Percentiles rank a stretch among this genome's conserved stretches.
These are phyloP conservation scores for Eulemur coronatus DNA, from an alignment of 2,797 vertebrate species.

Conservation along the genomic window DNA sequence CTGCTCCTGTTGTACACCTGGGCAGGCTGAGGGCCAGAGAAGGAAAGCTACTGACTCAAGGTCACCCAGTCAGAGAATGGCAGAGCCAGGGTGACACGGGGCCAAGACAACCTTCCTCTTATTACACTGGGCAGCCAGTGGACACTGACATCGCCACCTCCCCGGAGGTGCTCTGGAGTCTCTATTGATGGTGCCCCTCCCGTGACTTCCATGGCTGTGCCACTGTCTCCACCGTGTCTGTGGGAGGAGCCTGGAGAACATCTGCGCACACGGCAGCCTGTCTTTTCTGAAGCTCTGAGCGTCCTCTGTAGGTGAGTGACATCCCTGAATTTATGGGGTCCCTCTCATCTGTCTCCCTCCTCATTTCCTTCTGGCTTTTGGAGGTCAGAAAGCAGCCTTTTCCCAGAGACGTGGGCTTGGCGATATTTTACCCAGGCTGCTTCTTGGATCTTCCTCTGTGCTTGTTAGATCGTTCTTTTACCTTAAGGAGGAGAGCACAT, in stretches of 20 bases:
- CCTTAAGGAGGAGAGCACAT: constrained; percentile 66
- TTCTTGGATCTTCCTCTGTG: neutral
- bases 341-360: accelerated
- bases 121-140: accelerated
- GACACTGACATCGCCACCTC: accelerated
- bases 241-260: neutral
- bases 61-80: neutral
- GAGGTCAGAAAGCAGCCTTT: neutral
- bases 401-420: neutral
- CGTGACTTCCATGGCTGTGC: neutral
- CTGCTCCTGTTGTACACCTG: accelerated
- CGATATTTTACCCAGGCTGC: neutral
- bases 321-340: neutral
- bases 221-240: accelerated
- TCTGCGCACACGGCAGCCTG: accelerated
- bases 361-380: neutral
- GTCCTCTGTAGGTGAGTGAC: neutral
- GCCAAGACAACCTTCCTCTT: neutral
- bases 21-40: neutral
- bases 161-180: neutral
- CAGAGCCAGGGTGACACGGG: neutral
- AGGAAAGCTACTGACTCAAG: neutral
- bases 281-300: neutral
- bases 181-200: neutral
- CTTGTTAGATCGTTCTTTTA: constrained; percentile 57